phyloP scores from a whole-genome alignment of 2,888 invertebrate genomes.

The Morinoia aosen region DNA sequence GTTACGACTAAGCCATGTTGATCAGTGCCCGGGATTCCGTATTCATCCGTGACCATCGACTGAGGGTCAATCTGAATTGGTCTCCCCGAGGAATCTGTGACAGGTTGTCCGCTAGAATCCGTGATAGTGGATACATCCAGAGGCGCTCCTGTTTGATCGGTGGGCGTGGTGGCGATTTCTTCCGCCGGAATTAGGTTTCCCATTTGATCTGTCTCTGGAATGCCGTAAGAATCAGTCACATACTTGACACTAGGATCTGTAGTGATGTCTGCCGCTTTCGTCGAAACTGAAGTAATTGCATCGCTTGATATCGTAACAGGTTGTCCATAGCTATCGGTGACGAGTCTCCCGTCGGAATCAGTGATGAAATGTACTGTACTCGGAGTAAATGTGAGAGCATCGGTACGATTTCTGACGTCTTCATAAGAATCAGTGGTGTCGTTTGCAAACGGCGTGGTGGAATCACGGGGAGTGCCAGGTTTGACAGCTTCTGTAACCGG shows the following conservation, averaged over 20 bases:
- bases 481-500: not conserved
- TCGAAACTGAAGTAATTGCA: not conserved
- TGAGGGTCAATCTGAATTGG: not conserved
- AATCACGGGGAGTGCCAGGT: not conserved
- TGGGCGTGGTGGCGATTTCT: not conserved
- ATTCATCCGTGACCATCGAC: not conserved
- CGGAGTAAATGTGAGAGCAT: not conserved
- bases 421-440: not conserved
- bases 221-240: not conserved
- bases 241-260: not conserved
- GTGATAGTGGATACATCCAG: not conserved
- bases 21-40: not conserved
- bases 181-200: not conserved
- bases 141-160: not conserved
- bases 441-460: not conserved
- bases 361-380: not conserved
- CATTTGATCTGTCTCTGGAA: not conserved
- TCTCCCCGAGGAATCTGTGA: not conserved
- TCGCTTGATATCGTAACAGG: not conserved
- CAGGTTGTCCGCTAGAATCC: not conserved
- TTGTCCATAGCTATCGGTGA: not conserved
- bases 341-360: not conserved
- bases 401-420: not conserved
- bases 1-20: not conserved
- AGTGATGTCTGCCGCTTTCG: not conserved